Conservation (phyloP, 2,797 vertebrate genomes). For the Characodon lateralis region DNA sequence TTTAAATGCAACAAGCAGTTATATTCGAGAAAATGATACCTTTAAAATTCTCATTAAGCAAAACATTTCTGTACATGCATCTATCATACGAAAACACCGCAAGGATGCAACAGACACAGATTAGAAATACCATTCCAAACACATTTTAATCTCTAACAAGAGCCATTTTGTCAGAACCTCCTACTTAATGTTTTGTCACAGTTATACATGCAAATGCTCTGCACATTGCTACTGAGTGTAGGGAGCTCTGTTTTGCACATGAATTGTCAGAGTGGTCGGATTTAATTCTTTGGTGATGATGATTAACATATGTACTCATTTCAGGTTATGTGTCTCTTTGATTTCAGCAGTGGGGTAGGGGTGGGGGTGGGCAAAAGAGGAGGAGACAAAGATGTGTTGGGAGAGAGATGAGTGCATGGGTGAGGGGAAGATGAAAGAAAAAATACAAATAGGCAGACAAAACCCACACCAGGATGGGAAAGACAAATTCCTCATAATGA, state of each 20-base stretch:
- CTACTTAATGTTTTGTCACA: conserved; percentile 75
- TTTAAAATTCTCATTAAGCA: conserved; percentile 6
- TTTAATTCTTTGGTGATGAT: conserved; percentile 73
- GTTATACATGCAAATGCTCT: conserved; percentile 70
- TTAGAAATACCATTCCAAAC: conserved; percentile 41
- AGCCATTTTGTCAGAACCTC: conserved; percentile 73
- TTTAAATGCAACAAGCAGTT: neutral
- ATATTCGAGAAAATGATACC: neutral
- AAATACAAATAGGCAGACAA: conserved; percentile 59
- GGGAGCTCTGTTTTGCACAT: conserved; percentile 65
- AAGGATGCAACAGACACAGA: conserved; percentile 26
- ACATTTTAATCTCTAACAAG: conserved; percentile 63
- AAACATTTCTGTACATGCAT: conserved; percentile 28
- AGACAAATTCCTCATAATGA: conserved; percentile 56
- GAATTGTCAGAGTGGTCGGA: conserved; percentile 68
- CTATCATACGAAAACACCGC: conserved; percentile 32
- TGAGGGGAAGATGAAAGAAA: conserved; percentile 41
- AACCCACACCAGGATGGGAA: conserved; percentile 34
- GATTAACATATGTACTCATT: conserved; percentile 75
- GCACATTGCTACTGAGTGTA: conserved; percentile 61
- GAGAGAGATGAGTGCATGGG: conserved; percentile 30
- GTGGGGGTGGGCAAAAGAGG: conserved; percentile 30
- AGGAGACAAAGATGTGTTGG: conserved; percentile 16
- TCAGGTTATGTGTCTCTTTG: conserved; percentile 72
- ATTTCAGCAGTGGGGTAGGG: conserved; percentile 44